Evolutionary conservation across 1,140 invertebrate genomes (phyloP), one percentile per base, ranked within the genome.

Genomic region (Patella vulgata): DNA sequence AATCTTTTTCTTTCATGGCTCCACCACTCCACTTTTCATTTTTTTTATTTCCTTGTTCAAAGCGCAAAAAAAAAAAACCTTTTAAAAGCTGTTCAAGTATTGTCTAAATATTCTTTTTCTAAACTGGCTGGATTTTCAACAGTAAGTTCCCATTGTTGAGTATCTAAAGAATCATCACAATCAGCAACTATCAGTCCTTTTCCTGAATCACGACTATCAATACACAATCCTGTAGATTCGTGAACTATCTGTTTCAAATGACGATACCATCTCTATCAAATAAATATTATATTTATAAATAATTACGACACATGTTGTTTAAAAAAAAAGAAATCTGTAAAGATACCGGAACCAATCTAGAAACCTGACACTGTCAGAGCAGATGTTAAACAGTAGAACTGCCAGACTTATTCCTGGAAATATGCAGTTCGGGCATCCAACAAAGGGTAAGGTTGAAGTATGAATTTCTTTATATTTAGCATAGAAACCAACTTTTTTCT

Each of bases 211-310:
- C 85, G 82, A 25, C 92, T 89, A 82, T 95, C 93, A 30, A 95
- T 85, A 79, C 94, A 96, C 14, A 93, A 87, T 23, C 91, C 90
- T 11, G 91, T 88, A 60, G 88, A 88, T 2, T 87, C 87, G 77
- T 94, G 92, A 14, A 92, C 80, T 4, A 89, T 89, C 11, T 90
- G 90, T n/a, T 82, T 81, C 43, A 89, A 87, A 1, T 90, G 86
- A 56, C 90, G 85, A 48, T 88, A 86, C 93, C 93, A 96, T 56
- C 89, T 88, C 85, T 93, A 75, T 14, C 80, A 64, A 14, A 27
- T 23, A 12, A 51, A 12, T 27, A 51, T 11, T 51, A 30, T 28
- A n/a, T n/a, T n/a, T n/a, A n/a, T n/a, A n/a, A n/a, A n/a, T n/a
- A n/a, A n/a, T n/a, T n/a, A n/a, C n/a, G n/a, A n/a, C n/a, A n/a